These are phyloP conservation scores for Eudemis profundana DNA, from an alignment of 2,888 invertebrate genomes.

Conservation along the genomic window DNA sequence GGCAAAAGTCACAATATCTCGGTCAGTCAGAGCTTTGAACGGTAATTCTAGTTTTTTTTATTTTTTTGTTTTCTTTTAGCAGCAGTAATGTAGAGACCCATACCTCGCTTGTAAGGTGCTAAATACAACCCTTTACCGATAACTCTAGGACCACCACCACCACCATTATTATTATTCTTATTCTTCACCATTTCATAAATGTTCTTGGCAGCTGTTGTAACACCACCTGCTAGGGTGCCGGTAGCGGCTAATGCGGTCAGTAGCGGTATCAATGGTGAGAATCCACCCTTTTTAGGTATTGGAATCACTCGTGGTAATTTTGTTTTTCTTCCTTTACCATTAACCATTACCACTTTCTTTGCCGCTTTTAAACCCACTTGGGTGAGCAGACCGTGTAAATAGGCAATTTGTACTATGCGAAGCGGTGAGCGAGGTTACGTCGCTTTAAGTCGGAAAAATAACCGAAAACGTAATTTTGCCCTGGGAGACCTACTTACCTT, in stretches of 20 bases:
- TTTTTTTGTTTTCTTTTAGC: no score
- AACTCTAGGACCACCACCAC: background rate
- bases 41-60: constrained; percentile 18
- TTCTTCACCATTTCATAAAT: constrained; percentile 22
- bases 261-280: constrained; percentile 19
- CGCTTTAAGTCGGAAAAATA: no score
- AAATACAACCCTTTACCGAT: constrained; percentile 19
- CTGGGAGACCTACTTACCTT: no score
- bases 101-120: constrained; percentile 12
- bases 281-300: constrained; percentile 18
- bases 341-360: no score
- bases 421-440: no score
- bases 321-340: background rate
- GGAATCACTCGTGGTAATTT: constrained; percentile 14
- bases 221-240: constrained; percentile 12
- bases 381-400: no score
- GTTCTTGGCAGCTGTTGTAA: constrained; percentile 23
- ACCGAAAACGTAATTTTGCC: no score
- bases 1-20: background rate
- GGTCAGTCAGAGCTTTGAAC: background rate
- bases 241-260: constrained; percentile 13
- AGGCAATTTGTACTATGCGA: no score
- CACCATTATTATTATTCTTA: background rate
- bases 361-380: constrained; percentile 1
- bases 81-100: constrained; percentile 25